Evolutionary conservation across 2,888 invertebrate genomes (phyloP).

Genomic region (Gari tellinella): DNA sequence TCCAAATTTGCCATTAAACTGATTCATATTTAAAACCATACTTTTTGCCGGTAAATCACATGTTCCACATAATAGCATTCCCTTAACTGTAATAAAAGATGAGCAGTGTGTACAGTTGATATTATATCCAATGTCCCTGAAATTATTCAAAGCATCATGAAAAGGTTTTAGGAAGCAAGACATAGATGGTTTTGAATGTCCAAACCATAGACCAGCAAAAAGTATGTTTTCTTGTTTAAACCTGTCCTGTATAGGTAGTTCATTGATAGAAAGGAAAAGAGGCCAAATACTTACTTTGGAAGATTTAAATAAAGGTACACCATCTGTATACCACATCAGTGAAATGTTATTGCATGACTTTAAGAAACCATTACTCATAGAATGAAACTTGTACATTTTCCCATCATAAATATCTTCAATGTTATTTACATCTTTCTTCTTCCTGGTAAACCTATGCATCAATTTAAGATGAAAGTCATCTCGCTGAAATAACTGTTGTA

Average conservation of each 20-base stretch:
- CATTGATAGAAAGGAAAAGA: conserved; percentile 41
- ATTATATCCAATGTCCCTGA: conserved; percentile 9
- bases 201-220: conserved; percentile 54
- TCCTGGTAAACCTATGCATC: conserved; percentile 16
- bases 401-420: conserved; percentile 53
- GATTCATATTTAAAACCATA: conserved; percentile 49
- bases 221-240: conserved; percentile 38
- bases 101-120: conserved; percentile 20
- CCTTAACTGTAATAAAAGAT: conserved; percentile 3
- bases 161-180: conserved; percentile 50
- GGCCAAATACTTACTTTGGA: conserved; percentile 49
- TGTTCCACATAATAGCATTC: conserved; percentile 43
- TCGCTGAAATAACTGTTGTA: conserved; percentile 31
- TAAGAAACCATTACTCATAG: conserved; percentile 16
- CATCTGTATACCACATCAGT: conserved; percentile 49
- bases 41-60: conserved; percentile 48
- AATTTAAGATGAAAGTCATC: conserved; percentile 31
- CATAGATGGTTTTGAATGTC: conserved; percentile 50
- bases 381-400: conserved; percentile 26
- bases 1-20: conserved; percentile 46
- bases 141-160: conserved; percentile 22
- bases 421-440: conserved; percentile 20
- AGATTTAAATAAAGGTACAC: conserved; percentile 49
- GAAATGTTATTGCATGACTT: conserved; percentile 20
- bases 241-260: conserved; percentile 30